Evolutionary conservation across 2,888 invertebrate genomes (phyloP), one percentile per base, ranked within the genome.

Genomic region (Melangyna quadrimaculata): DNA sequence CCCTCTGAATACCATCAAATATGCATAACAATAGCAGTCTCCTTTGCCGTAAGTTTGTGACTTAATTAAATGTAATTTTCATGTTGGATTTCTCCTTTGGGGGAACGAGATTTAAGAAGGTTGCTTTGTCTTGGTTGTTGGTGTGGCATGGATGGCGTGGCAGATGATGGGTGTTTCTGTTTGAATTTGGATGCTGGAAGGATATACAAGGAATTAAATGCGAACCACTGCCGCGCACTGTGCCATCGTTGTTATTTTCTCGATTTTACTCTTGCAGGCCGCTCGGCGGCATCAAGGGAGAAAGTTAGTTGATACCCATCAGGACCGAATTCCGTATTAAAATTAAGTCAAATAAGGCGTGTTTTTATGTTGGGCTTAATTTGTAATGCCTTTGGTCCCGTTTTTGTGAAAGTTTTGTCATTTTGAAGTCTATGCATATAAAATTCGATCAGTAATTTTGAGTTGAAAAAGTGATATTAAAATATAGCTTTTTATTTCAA

Each of bases 61-160:
- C 86, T 86, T 86, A 86, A 86, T 86, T 86, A 86, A 86, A 86
- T 81, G 86, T 86, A 86, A 86, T 86, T 86, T 86, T 81, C 81
- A 81, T 86, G 86, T 86, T 51, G 51, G 67, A 51, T 35, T 67
- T 67, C 24, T 51, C n/a, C 32, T 35, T 2, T 17, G 67, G 48
- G 51, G 24, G 14, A 45, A 45, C 1, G 67, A 67, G 67, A 67
- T 67, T 67, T 51, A 67, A 37, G 51, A 51, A 22, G 32, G 48
- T 35, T 67, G 22, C 32, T 12, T 10, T n/a, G n/a, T n/a, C n/a
- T 59, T 71, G 75, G 61, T 14, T n/a, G 24, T 24, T 43, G 43
- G 43, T 43, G 1, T 17, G n/a, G n/a, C n/a, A n/a, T n/a, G n/a
- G n/a, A n/a, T n/a, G n/a, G n/a, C n/a, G 35, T 19, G 59, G 22